These are phyloP conservation scores for Limnodromus scolopaceus DNA, from an alignment of 2,797 vertebrate genomes.

Conservation along the genomic window DNA sequence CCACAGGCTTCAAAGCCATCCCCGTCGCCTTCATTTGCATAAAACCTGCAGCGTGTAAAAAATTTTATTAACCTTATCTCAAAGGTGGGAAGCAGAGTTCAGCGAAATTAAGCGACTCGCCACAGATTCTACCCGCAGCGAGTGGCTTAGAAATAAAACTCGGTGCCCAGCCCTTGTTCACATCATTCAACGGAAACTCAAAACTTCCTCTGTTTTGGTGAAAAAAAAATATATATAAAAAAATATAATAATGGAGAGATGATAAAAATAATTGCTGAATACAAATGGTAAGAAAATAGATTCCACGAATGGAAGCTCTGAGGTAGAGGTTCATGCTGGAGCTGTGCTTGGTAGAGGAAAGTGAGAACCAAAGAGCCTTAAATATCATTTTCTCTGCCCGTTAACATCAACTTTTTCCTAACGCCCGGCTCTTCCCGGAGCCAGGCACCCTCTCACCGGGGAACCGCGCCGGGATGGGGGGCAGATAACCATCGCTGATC, in stretches of 20 bases:
- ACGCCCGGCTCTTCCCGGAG: background rate
- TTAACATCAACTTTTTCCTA: background rate
- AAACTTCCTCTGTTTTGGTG: background rate
- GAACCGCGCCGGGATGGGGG: fast-evolving
- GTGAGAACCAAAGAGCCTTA: background rate
- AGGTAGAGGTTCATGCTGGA: background rate
- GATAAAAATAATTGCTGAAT: background rate
- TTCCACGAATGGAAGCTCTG: background rate
- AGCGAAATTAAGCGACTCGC: background rate
- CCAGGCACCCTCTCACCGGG: background rate
- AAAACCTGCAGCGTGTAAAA: background rate
- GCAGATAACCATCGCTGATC: fast-evolving
- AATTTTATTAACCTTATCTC: background rate
- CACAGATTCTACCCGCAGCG: background rate
- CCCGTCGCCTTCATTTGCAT: background rate
- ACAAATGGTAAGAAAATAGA: background rate
- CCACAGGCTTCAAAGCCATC: background rate
- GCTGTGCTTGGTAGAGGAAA: background rate
- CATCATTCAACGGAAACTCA: background rate
- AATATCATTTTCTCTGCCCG: background rate
- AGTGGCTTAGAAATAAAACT: background rate
- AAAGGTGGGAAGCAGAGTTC: background rate
- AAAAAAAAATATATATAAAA: too few species aligned
- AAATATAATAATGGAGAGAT: background rate
- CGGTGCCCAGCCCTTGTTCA: background rate